Conservation (phyloP, 2,113 vertebrate species). For the Pseudorasbora parva region DNA sequence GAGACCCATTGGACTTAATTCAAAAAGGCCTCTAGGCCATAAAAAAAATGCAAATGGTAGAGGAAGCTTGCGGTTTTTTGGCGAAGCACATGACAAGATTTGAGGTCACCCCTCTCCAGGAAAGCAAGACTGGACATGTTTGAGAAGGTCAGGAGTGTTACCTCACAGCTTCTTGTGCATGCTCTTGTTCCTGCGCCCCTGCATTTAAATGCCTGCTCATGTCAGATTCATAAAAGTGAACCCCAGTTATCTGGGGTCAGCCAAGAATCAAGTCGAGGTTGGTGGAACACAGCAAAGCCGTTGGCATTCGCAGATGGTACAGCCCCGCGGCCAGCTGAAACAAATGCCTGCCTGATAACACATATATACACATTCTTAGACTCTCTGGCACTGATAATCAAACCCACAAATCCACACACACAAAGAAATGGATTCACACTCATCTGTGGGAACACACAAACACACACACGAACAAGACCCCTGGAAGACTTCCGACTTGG, state of each 20-base stretch:
- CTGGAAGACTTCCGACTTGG: constrained; percentile 58
- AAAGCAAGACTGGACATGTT: constrained; percentile 43
- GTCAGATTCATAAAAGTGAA: constrained; percentile 75
- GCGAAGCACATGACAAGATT: constrained; percentile 44
- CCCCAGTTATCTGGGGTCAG: constrained; percentile 70
- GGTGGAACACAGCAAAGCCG: constrained; percentile 18
- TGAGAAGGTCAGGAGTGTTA: constrained; percentile 44
- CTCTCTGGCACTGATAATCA: constrained; percentile 7
- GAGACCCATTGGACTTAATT: constrained; percentile 42
- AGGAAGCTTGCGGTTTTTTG: constrained; percentile 14
- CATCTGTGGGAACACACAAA: constrained; percentile 35
- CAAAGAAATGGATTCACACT: constrained; percentile 37
- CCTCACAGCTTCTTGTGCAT: constrained; percentile 32
- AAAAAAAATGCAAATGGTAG: constrained; percentile 40
- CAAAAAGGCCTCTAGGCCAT: background rate
- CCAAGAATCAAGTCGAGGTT: constrained; percentile 61
- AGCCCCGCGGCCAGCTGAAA: constrained; percentile 4
- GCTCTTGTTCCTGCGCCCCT: constrained; percentile 53
- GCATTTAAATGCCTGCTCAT: constrained; percentile 69
- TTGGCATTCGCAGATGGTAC: constrained; percentile 37
- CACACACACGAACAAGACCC: constrained; percentile 31
- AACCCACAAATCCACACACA: constrained; percentile 34
- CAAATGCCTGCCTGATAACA: constrained; percentile 24
- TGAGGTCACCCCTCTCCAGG: constrained; percentile 51
- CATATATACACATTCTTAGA: constrained; percentile 1